Conservation (phyloP, 2,797 vertebrate genomes). For the Micrastur ruficollis region DNA sequence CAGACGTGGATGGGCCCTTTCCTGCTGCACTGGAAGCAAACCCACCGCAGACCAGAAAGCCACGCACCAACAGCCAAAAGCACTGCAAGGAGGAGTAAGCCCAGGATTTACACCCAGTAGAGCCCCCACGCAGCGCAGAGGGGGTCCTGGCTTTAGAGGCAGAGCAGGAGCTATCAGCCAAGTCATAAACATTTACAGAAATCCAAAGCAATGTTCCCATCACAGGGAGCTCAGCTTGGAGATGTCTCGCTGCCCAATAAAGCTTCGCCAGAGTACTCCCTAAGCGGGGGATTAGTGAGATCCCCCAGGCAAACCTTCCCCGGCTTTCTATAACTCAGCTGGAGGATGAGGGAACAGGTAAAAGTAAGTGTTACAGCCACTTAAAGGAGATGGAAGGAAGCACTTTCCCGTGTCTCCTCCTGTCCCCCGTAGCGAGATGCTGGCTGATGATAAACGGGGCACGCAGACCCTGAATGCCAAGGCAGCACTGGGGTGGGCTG, state of each 20-base stretch:
- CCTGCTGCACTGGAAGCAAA: background rate
- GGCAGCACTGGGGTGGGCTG: background rate
- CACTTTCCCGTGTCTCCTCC: background rate
- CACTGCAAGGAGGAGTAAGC: background rate
- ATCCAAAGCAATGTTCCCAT: background rate
- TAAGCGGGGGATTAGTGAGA: rapidly evolving
- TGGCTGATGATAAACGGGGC: background rate
- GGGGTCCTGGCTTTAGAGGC: background rate
- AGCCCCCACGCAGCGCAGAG: background rate
- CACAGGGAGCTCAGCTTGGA: background rate
- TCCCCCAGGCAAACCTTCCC: background rate
- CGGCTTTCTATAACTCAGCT: background rate
- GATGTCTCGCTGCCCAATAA: background rate
- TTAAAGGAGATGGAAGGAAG: background rate
- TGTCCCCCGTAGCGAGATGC: rapidly evolving
- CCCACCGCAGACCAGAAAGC: background rate
- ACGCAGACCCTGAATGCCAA: background rate
- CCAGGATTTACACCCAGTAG: background rate
- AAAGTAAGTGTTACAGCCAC: background rate
- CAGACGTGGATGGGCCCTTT: rapidly evolving
- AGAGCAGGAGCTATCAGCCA: background rate
- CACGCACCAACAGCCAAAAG: rapidly evolving
- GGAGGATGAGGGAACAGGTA: background rate
- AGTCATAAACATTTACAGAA: constrained; percentile 1
- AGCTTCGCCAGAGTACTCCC: background rate